Base-by-base conservation (phyloP, 2,113 vertebrate genomes). In the Polyodon spathula region DNA sequence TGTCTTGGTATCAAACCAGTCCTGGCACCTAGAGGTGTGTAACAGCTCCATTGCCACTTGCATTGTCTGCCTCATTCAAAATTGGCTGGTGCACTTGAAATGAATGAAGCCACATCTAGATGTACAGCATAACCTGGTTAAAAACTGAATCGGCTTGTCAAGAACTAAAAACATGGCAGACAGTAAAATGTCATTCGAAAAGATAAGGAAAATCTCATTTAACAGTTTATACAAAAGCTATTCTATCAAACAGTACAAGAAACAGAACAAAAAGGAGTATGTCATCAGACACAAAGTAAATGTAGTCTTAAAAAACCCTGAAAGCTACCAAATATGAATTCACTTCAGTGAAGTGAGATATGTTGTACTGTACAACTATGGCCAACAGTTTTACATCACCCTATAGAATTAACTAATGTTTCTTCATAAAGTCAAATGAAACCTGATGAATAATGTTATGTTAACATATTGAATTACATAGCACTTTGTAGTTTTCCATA, bases 41-140 rank as follows among this genome's bases (percentile, higher is more conserved):
- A 66, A 59, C 64, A 70, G 68, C 64, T 61, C 61, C 48, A 46
- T 39, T 53, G 53, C 62, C 64, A 64, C 68, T 64, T 72, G 61
- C 63, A 46, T 54, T 54, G 53, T 54, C 53, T n/a, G 53, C 53
- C 15, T 37, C 17, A 8, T 37, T 55, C 37, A 55, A 37, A 37
- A 4, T 37, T 55, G 53, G 53, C 53, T 9, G 5, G 7, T 8
- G 8, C 8, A 6, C 53, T 55, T 55, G 53, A 16, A 55, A 55
- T 37, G 27, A 55, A 37, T 55, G 17, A 17, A 55, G 17, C 14
- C 14, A 7, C 2, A 7, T 2, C 37, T 17, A 55, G 8, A 7
- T 16, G 37, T 27, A 11, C 4, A 10, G 53, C 53, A 55, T 9
- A 38, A 55, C 53, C 53, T 55, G 53, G 37, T 9, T 37, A 16